Percentiles rank a stretch among this genome's conserved stretches.
phyloP scores from a whole-genome alignment of 2,888 invertebrate genomes.

The Chrysomela aeneicollis region DNA sequence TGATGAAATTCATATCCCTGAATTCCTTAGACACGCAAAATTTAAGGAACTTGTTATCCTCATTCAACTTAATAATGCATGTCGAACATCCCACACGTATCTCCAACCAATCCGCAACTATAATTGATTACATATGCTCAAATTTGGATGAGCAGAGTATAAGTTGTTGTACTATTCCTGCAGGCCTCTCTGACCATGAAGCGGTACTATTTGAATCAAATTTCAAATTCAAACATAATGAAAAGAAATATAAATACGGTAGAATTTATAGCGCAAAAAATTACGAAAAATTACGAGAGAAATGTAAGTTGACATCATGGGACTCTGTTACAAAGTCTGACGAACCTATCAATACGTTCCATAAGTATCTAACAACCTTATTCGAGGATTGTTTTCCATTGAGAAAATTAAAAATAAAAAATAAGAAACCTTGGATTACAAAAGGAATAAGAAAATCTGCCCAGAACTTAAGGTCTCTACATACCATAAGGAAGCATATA shows the following conservation, averaged over 20 bases:
- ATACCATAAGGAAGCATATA: neutral
- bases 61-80: neutral
- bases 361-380: neutral
- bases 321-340: neutral
- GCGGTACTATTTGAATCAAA: neutral
- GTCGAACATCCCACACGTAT: constrained; percentile 3
- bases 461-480: neutral
- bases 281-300: neutral
- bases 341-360: neutral
- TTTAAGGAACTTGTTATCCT: neutral
- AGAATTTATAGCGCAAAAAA: neutral
- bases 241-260: neutral
- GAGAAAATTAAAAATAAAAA: neutral
- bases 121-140: constrained; percentile 6
- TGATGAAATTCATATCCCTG: no score
- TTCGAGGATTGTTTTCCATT: neutral
- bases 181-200: constrained; percentile 6
- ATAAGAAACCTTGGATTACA: neutral
- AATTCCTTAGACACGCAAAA: neutral
- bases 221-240: neutral
- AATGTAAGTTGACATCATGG: neutral
- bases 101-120: constrained; percentile 3
- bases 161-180: constrained; percentile 12
- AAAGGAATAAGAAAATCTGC: neutral
- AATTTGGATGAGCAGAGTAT: constrained; percentile 8